Percentiles rank a stretch among this genome's conserved stretches.
Conservation (phyloP, 2,797 vertebrate genomes). For the Dryobates pubescens region DNA sequence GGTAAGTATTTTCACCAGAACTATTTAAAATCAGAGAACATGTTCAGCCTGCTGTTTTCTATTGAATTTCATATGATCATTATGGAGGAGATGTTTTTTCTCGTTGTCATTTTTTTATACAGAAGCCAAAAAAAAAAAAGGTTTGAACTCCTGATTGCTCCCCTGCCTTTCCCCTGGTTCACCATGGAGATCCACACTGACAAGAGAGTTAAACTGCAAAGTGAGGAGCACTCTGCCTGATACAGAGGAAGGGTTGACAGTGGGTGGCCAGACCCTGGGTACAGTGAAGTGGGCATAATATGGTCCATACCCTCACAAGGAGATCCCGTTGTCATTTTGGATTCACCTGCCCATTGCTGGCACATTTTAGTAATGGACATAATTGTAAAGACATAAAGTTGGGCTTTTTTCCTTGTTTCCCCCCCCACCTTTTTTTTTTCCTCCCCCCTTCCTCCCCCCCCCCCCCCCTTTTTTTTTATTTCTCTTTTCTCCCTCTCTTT, state of each 20-base stretch:
- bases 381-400: background rate
- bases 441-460: too few species aligned
- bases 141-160: background rate
- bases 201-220: background rate
- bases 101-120: background rate
- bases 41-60: slow-evolving; percentile 6
- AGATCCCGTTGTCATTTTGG: background rate
- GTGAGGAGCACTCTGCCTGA: background rate
- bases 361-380: background rate
- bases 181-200: background rate
- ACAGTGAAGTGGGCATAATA: background rate
- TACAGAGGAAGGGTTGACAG: background rate
- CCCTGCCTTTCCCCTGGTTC: background rate
- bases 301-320: background rate
- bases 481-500: too few species aligned
- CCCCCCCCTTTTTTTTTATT: too few species aligned
- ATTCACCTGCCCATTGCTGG: background rate
- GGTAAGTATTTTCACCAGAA: slow-evolving; percentile 47
- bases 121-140: background rate
- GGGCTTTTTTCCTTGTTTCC: background rate
- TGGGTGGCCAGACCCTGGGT: too few species aligned
- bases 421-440: too few species aligned
- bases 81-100: background rate
- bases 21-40: slow-evolving; percentile 40
- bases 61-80: slow-evolving; percentile 5